Base-by-base conservation (phyloP, 64 coral and sea anemone species). In the Astreopora myriophthalma region DNA sequence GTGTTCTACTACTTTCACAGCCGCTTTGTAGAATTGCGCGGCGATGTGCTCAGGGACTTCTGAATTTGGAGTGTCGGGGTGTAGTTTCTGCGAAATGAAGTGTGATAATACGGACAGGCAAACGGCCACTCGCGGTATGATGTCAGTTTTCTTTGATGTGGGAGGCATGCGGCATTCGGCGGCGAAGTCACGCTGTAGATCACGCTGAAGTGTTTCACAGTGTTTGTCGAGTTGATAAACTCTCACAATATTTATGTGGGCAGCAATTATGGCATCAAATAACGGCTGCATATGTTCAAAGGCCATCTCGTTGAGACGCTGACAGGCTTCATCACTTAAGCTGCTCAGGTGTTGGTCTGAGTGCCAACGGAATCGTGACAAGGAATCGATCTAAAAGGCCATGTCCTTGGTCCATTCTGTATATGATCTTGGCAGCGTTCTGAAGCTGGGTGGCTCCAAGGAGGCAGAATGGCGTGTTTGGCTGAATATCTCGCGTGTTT, bases 371-470 rank as follows among this genome's bases (percentile, higher is more conserved):
- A 60, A 60, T 60, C 11, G 13, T 12, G 55, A 60, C 55, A 17
- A 60, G 55, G 55, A 1, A 60, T 60, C 55, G 11, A 60, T 60
- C 55, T 60, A 60, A 60, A 60, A 60, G 44, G 11, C 55, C 55
- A 60, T 60, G 55, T 2, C 55, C 55, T 14, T 60, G 55, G 20
- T 60, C 20, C 55, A 60, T 46, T 46, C 40, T 46, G 40, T 46
- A 46, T 46, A 46, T 10, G 40, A n/a, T 62, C 57, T 62, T 90
- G n/a, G 89, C 89, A 5, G 78, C 78, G 60, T 91, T 80, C 49
- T 80, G 76, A 13, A 91, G 66, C 17, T 91, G 76, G 12, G 63
- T 91, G 9, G 60, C 75, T 32, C 88, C 88, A 67, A 72, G 76
- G 17, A 91, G 65, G 13, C 35, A 79, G 57, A 91, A 91, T 8